Evolutionary conservation across 2,113 vertebrate species (phyloP).

Genomic region (Ardeotis arabs): DNA sequence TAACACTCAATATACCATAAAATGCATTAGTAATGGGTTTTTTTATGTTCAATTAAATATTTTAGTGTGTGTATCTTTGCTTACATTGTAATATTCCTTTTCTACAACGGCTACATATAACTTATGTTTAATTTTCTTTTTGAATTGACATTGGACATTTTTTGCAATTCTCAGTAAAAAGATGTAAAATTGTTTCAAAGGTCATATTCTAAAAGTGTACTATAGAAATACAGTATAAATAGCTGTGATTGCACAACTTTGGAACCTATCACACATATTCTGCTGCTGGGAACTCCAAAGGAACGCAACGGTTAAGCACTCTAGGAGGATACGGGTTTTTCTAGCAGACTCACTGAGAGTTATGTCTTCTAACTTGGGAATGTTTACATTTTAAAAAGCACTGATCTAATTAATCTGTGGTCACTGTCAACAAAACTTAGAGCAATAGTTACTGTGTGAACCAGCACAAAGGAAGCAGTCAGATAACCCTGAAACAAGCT

Average conservation of each 20-base stretch:
- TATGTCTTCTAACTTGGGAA: not conserved
- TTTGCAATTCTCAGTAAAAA: not conserved
- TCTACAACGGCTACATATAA: not conserved
- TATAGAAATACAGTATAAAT: not conserved
- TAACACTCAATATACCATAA: not conserved
- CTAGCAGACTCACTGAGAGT: not conserved
- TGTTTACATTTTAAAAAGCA: slow-evolving; percentile 32
- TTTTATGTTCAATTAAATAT: not conserved
- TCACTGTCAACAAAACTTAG: slow-evolving; percentile 42
- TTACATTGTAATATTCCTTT: not conserved
- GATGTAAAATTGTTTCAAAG: not conserved
- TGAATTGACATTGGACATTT: not conserved
- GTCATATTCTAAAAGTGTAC: not conserved
- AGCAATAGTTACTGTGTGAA: slow-evolving; percentile 18
- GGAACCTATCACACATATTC: not conserved
- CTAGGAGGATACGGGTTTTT: not conserved
- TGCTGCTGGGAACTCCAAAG: not conserved
- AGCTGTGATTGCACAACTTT: not conserved
- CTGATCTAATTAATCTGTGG: slow-evolving; percentile 27
- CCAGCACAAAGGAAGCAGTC: slow-evolving; percentile 22
- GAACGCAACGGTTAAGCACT: not conserved
- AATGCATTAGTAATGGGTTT: not conserved
- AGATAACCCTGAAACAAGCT: slow-evolving; percentile 32
- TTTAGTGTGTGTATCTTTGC: not conserved
- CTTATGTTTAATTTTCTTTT: not conserved